These are phyloP conservation scores for Epirrhoe tristata DNA, from an alignment of 2,888 invertebrate species.

Conservation along the genomic window DNA sequence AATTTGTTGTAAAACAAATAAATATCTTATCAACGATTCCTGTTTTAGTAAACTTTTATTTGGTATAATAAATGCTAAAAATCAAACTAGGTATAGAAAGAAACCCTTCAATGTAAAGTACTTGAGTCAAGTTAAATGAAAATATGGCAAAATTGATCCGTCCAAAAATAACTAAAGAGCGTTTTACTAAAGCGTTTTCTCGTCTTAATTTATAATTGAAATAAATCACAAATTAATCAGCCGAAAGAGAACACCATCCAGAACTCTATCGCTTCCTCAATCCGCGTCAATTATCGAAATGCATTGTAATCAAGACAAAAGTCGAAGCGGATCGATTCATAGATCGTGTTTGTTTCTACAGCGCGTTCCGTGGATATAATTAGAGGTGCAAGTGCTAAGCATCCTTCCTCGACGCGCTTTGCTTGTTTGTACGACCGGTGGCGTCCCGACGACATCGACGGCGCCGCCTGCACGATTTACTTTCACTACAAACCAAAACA, in stretches of 20 bases:
- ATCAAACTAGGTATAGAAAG: too few relatives aligned
- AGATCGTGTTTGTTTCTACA: conserved; percentile 70
- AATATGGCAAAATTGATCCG: neutral
- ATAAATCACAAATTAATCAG: conserved; percentile 2
- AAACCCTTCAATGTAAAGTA: neutral
- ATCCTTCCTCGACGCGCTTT: conserved; percentile 81
- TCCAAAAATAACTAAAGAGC: neutral
- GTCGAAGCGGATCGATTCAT: conserved; percentile 40
- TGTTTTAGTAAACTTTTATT: too few relatives aligned
- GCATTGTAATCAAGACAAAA: conserved; percentile 41
- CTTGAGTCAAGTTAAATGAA: neutral
- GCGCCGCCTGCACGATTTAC: conserved; percentile 81
- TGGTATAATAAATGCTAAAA: too few relatives aligned
- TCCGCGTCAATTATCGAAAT: conserved; percentile 29
- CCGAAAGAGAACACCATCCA: neutral
- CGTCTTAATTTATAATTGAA: neutral
- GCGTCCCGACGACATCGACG: conserved; percentile 78
- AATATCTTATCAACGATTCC: too few relatives aligned
- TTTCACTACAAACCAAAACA: conserved; percentile 52
- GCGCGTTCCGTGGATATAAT: conserved; percentile 75
- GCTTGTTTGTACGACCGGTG: conserved; percentile 74
- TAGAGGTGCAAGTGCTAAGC: conserved; percentile 81
- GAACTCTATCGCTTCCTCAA: neutral
- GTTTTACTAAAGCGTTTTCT: neutral
- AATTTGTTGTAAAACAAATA: neutral